Percentiles rank a stretch among this genome's conserved stretches.
These are phyloP conservation scores for Pyrgilauda ruficollis DNA, from an alignment of 2,113 vertebrate genomes.

Conservation along the genomic window DNA sequence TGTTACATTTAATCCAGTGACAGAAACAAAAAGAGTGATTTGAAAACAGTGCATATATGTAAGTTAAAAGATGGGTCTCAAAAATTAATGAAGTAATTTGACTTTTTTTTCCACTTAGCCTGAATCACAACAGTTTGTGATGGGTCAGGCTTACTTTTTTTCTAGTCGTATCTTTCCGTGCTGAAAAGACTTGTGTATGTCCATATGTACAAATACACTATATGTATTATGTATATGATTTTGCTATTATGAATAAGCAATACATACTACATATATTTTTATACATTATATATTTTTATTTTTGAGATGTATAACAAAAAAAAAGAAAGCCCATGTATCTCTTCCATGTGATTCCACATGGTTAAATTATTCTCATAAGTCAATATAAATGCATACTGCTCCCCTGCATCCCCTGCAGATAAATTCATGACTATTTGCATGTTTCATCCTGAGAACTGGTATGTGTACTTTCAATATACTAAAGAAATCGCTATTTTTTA, in stretches of 20 bases:
- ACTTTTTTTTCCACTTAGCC: not conserved
- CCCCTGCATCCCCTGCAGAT: not conserved
- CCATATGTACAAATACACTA: not conserved
- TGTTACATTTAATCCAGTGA: not conserved
- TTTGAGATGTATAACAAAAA: not conserved
- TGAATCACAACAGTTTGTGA: not conserved
- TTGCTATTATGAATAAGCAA: not conserved
- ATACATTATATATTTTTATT: not conserved
- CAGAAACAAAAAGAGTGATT: not conserved
- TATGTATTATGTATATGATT: accelerated
- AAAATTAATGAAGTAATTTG: not conserved
- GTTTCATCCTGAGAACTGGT: not conserved
- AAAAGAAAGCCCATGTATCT: not conserved
- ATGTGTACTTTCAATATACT: not conserved
- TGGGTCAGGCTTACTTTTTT: not conserved
- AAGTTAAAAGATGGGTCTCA: not conserved
- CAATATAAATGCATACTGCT: not conserved
- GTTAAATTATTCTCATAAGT: not conserved
- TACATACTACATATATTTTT: not conserved
- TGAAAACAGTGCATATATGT: not conserved
- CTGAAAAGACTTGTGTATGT: not conserved
- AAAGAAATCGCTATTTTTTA: not conserved
- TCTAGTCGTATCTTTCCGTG: not conserved
- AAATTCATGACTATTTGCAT: not conserved
- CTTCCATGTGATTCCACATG: not conserved